Conservation (phyloP, 2,113 vertebrate genomes). For the Phalacrocorax aristotelis region DNA sequence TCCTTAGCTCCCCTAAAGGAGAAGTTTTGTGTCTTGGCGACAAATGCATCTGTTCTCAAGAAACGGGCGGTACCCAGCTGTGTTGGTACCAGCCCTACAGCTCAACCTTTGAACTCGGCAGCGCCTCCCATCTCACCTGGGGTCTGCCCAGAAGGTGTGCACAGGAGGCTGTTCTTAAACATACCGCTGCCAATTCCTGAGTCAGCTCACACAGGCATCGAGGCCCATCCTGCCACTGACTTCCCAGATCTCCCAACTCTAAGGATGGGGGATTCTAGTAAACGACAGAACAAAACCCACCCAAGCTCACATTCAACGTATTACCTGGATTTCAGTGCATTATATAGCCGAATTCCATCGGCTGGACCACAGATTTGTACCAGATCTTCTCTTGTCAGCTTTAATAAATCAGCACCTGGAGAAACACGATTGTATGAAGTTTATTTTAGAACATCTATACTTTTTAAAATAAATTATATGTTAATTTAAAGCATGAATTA, state of each 20-base stretch:
- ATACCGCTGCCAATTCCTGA: not conserved
- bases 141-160: constrained; percentile 12
- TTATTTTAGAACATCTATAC: not conserved
- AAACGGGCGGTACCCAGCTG: not conserved
- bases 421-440: not conserved
- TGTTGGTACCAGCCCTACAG: constrained; percentile 12
- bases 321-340: constrained; percentile 94
- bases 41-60: constrained; percentile 31
- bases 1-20: constrained; percentile 32
- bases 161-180: constrained; percentile 14
- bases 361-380: constrained; percentile 94
- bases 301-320: too few relatives aligned
- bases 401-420: constrained; percentile 93
- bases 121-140: constrained; percentile 10
- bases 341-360: constrained; percentile 92
- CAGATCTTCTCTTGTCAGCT: constrained; percentile 91
- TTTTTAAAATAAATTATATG: not conserved
- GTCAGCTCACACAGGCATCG: not conserved
- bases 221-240: not conserved
- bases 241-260: not conserved
- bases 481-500: not conserved
- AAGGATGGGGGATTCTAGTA: not conserved
- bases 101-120: not conserved
- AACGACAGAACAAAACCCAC: not conserved
- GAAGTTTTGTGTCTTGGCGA: constrained; percentile 47